phyloP scores from a whole-genome alignment of 2,797 vertebrate genomes.

The Gymnoscopelus braueri region DNA sequence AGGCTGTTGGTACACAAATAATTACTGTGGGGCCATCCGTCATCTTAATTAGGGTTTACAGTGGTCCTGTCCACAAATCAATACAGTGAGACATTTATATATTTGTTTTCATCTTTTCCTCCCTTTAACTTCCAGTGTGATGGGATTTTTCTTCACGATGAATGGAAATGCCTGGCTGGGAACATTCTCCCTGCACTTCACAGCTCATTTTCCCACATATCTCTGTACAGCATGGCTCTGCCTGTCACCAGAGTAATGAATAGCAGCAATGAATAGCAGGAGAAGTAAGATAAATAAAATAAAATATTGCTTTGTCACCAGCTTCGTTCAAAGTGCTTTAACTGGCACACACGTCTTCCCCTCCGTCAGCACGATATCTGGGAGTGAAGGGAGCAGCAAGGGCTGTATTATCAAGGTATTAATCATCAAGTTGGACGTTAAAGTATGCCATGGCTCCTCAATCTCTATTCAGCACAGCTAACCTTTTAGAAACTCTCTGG shows the following conservation, averaged over 20 bases:
- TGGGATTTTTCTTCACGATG: constrained; percentile 58
- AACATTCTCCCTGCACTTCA: constrained; percentile 59
- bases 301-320: constrained; percentile 77
- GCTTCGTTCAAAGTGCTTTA: constrained; percentile 65
- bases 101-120: constrained; percentile 16
- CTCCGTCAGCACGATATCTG: constrained; percentile 67
- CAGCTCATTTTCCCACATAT: constrained; percentile 64
- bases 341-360: constrained; percentile 64
- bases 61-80: constrained; percentile 40
- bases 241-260: constrained; percentile 70
- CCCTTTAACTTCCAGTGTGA: constrained; percentile 33
- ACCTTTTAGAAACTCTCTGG: constrained; percentile 36
- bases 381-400: constrained; percentile 51
- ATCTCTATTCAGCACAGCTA: constrained; percentile 46
- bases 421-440: constrained; percentile 70
- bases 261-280: constrained; percentile 64
- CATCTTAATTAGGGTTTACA: constrained; percentile 19
- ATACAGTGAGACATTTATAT: constrained; percentile 39
- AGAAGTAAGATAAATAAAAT: constrained; percentile 77
- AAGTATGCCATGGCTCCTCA: constrained; percentile 41
- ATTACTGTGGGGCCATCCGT: constrained; percentile 1
- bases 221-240: constrained; percentile 47
- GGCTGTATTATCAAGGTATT: constrained; percentile 69
- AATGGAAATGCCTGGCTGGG: constrained; percentile 54
- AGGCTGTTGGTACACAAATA: constrained; percentile 1